Base-by-base conservation (phyloP, 2,113 vertebrate genomes). In the Colistium nudipinnis region DNA sequence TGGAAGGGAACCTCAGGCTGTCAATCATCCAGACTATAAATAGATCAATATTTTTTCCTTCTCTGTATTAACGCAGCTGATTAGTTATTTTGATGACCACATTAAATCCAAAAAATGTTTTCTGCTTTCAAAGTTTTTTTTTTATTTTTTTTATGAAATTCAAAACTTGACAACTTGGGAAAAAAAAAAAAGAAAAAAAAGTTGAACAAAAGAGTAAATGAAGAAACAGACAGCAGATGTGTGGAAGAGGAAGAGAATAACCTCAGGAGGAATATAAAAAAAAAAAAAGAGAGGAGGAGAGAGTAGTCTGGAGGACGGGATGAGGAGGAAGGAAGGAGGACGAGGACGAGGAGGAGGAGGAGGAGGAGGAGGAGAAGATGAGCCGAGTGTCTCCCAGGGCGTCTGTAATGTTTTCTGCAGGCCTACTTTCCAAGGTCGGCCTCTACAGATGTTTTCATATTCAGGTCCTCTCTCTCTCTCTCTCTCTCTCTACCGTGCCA, bases 361-460 rank as follows among this genome's bases (percentile, higher is more conserved):
- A n/a, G n/a, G n/a, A n/a, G n/a, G n/a, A n/a, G n/a, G n/a, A n/a
- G n/a, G 87, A 84, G 82, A 89, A 88, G 84, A 88, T 84, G 87
- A 88, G 90, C 78, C 84, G 74, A 78, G 76, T 85, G 89, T 82
- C 86, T 92, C 91, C 68, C 69, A 78, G 80, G 88, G 89, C 87
- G 70, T 84, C 70, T 83, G 73, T 93, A 92, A 93, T 93, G 90
- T 62, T 84, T 92, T 91, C 78, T 67, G 72, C 91, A 93, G 91
- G 89, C 88, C 63, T 68, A 67, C 85, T 84, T 87, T 86, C 65
- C 89, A 93, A 92, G 92, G 93, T 90, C 82, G 83, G 87, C 77
- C 80, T 70, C 81, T 80, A 87, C 93, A 93, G 92, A 91, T 93
- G 93, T 87, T 93, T 93, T 92, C 87, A 89, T 82, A 91, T 91